Base-by-base conservation (phyloP, 2,113 vertebrate species). In the Otus sunia region DNA sequence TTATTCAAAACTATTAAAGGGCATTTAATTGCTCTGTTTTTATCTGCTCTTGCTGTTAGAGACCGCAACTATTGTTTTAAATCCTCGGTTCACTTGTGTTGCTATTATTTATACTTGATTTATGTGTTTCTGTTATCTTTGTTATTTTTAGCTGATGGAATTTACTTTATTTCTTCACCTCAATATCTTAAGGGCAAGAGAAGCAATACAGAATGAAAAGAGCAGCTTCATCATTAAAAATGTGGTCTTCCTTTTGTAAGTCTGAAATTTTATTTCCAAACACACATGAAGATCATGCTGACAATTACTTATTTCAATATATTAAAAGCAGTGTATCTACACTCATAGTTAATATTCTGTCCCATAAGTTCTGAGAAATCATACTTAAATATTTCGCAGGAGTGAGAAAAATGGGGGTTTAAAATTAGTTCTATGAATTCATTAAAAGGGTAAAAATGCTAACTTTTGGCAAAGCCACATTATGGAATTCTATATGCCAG, bases 141-240 rank as follows among this genome's bases (percentile, higher is more conserved):
- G 75, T 94, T 97, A 93, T 95, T 96, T 96, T 94, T 95, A 95
- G 88, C 45, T 91, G 95, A 97, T 97, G 66, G 93, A 97, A 97
- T 95, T 95, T 92, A 81, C 45, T 92, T 94, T 64, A 96, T 94
- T 97, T 96, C 84, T 96, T 97, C 96, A 96, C 92, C 94, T 90
- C 95, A 94, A 93, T 97, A 96, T 96, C 96, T 96, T 84, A 95
- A 96, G 96, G 95, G 93, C 96, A 97, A 67, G 58, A 88, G 63
- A 93, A 96, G 73, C 64, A 91, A 89, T 77, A 79, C 13, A 86
- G 63, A 93, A 95, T 21, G 43, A 59, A 88, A 95, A 93, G 43
- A 94, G 68, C 43, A 87, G 30, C 36, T 90, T 91, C 29, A 27
- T 30, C 88, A 64, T 91, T 96, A 75, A 83, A 96, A 93, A 49